Base-by-base conservation (phyloP, 2,113 vertebrate species). In the Heptranchias perlo region DNA sequence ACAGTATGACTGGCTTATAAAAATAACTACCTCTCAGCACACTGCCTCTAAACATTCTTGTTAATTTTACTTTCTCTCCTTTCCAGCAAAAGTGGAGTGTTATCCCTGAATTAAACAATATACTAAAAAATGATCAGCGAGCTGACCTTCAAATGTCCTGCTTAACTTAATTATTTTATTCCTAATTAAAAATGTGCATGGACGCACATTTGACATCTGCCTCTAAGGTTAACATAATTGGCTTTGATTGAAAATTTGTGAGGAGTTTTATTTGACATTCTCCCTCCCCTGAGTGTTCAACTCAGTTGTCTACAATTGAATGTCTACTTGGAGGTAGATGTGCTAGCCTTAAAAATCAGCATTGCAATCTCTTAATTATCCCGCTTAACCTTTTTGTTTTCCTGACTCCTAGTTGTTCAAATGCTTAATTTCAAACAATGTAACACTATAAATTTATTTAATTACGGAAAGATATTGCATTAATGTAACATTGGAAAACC, bases 181-280 rank as follows among this genome's bases (percentile, higher is more conserved):
- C 49, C 62, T 67, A 94, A 67, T 67, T 94, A 94, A 94, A 94
- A 94, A 67, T 94, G 93, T 67, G 62, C 62, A 28, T 94, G 93
- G 93, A 65, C 39, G 93, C 93, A 94, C 62, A 94, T 94, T 67
- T 94, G 91, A 94, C 91, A 94, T 94, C 61, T 94, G 93, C 93
- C 93, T 94, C 39, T 67, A 64, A 47, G 87, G 93, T 94, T 94
- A 67, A 64, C 39, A 31, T 94, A 67, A 94, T 94, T 94, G 62
- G 93, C 62, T 94, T 64, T 94, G 62, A 94, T 94, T 94, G 39
- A 94, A 94, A 65, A 94, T 94, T 94, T 94, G 64, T 49, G 62
- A 94, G 91, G 91, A 93, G 93, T 94, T 94, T 64, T 58, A 67
- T 94, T 18, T 67, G 21, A 28, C 64, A 49, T 69, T 94, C 64